Conservation (phyloP, 2,113 vertebrate species). For the Platysternon megacephalum region DNA sequence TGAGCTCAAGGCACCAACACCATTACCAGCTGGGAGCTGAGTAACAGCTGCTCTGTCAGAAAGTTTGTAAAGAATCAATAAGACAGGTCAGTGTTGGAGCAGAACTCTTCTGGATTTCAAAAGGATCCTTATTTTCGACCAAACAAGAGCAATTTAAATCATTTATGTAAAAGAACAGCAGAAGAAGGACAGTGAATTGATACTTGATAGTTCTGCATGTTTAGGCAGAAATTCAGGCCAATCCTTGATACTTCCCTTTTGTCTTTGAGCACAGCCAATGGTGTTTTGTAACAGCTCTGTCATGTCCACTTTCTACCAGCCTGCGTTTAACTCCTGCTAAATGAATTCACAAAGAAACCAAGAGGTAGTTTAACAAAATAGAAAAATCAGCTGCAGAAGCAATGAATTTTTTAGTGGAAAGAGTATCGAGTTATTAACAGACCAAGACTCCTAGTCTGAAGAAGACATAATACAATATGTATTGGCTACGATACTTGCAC, state of each 20-base stretch:
- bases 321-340: conserved; percentile 34
- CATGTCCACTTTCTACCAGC: conserved; percentile 28
- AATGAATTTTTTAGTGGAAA: conserved; percentile 46
- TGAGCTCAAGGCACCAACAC: neutral
- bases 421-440: conserved; percentile 51
- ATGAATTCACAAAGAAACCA: conserved; percentile 46
- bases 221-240: conserved; percentile 19
- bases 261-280: neutral
- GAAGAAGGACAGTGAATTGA: neutral
- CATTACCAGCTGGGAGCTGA: neutral
- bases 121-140: neutral
- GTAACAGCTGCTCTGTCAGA: neutral
- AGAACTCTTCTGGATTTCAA: neutral
- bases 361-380: conserved; percentile 31
- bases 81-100: neutral
- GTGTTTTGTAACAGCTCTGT: conserved; percentile 13
- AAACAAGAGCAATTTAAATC: neutral
- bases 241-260: neutral
- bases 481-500: neutral
- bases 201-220: conserved; percentile 1
- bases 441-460: conserved; percentile 7
- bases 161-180: conserved; percentile 12
- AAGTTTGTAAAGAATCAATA: neutral
- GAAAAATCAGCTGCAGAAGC: conserved; percentile 38
- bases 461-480: neutral